A percentile compares a stretch with the other conserved stretches of the same genome.
Conservation (phyloP, 2,113 vertebrate species). For the Scartelaos histophorus region DNA sequence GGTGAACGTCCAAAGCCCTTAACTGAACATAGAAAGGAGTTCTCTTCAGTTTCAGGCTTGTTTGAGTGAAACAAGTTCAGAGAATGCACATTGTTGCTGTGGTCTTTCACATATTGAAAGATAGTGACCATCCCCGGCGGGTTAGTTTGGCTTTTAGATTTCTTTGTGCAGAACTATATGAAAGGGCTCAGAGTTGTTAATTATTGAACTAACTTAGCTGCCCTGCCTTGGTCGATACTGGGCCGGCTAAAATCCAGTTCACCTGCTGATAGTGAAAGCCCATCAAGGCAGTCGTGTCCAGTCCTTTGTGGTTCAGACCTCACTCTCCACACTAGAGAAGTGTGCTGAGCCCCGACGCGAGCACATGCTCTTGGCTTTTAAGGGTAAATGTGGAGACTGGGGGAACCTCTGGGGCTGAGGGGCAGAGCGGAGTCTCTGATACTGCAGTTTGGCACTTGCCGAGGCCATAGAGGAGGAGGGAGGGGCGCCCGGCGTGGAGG, state of each 20-base stretch:
- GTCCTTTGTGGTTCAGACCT: conserved; percentile 79
- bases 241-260: conserved; percentile 37
- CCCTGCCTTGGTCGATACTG: conserved; percentile 29
- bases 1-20: conserved; percentile 59
- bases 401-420: conserved; percentile 77
- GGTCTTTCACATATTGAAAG: conserved; percentile 60
- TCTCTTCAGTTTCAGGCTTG: conserved; percentile 40
- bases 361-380: conserved; percentile 85
- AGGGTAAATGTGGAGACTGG: conserved; percentile 78
- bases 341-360: conserved; percentile 87
- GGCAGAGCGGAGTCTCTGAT: conserved; percentile 79
- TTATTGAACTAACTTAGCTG: conserved; percentile 38
- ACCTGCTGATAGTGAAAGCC: conserved; percentile 15
- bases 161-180: conserved; percentile 68
- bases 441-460: conserved; percentile 81
- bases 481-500: conserved; percentile 72
- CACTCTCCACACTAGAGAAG: conserved; percentile 91
- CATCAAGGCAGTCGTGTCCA: conserved; percentile 32
- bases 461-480: conserved; percentile 74
- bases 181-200: conserved; percentile 56
- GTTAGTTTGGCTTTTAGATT: conserved; percentile 62
- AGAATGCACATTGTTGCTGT: conserved; percentile 44
- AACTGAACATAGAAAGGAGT: conserved; percentile 51
- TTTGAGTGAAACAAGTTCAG: conserved; percentile 24
- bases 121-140: conserved; percentile 30